Base-by-base conservation (phyloP, 2,888 invertebrate genomes). In the Nomada hirtipes region DNA sequence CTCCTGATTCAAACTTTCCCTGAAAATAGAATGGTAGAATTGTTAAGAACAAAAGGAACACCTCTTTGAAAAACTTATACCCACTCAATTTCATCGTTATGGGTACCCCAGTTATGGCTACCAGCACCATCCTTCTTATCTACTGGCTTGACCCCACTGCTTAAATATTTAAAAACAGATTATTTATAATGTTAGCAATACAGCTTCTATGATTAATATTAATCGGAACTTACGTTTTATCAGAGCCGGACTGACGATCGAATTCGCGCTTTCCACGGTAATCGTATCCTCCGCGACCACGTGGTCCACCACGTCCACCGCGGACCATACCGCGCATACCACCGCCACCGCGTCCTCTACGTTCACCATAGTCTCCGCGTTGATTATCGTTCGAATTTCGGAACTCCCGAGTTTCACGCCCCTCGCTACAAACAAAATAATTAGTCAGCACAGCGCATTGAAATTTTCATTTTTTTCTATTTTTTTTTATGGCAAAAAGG, bases 81-180 rank as follows among this genome's bases (percentile, higher is more conserved):
- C 95, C 94, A 96, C 95, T 97, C 98, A 91, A 98, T 96, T 90
- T 98, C 98, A 94, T 98, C 98, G 94, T 97, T 97, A 91, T 97
- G 96, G 86, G 97, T 97, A 90, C 98, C 98, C 98, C 99, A 99
- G 95, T 99, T 99, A 94, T 98, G 98, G 88, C 98, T 97, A 87
- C 98, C 99, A 94, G 96, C 97, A 90, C 98, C 99, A 91, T 99
- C 98, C 88, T 98, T 97, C 95, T 99, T 99, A 94, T 98, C 98
- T 90, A 98, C 96, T 85, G 98, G 96, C 94, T 98, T 98, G 86
- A 98, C 97, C 91, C 98, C 98, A 92, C 96, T 96, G 94, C 93
- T 76, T 55, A 70, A 53, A 68, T 10, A 79, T 18, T 76, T 13
- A 73, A 9, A 63, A 26, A 73, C 2, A 23, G 42, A 47, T 59